Evolutionary conservation across 2,113 vertebrate genomes (phyloP).

Genomic region (Tetrax tetrax): DNA sequence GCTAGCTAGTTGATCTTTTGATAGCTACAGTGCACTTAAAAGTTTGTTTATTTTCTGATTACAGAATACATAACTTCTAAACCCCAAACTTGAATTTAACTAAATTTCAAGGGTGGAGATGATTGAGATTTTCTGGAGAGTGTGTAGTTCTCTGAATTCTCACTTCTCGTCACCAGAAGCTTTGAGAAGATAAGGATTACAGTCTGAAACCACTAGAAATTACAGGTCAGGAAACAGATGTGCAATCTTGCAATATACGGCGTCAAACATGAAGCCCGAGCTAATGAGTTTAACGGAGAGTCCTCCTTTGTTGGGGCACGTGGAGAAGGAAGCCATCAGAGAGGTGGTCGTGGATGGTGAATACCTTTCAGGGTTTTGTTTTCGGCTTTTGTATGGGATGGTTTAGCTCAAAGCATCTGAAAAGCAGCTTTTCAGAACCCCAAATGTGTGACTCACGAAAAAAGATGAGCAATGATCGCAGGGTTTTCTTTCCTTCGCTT

Average conservation of each 20-base stretch:
- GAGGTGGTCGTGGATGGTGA: neutral
- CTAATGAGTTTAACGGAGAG: neutral
- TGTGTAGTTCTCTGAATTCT: neutral
- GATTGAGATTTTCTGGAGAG: neutral
- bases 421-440: conserved; percentile 1
- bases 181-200: conserved; percentile 22
- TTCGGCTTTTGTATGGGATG: neutral
- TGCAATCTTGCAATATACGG: neutral
- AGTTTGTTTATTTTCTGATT: neutral
- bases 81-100: neutral
- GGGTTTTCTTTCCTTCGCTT: neutral
- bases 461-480: conserved; percentile 40
- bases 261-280: neutral
- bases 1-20: neutral
- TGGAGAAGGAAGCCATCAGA: neutral
- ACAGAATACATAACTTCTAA: neutral
- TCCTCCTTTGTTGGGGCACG: neutral
- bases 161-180: neutral
- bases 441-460: conserved; percentile 6
- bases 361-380: neutral
- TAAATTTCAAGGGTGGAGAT: neutral
- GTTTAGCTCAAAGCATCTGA: neutral
- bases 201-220: conserved; percentile 1
- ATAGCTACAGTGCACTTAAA: neutral
- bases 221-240: neutral